phyloP scores from a whole-genome alignment of 2,113 vertebrate species.

The Nerophis lumbriciformis region DNA sequence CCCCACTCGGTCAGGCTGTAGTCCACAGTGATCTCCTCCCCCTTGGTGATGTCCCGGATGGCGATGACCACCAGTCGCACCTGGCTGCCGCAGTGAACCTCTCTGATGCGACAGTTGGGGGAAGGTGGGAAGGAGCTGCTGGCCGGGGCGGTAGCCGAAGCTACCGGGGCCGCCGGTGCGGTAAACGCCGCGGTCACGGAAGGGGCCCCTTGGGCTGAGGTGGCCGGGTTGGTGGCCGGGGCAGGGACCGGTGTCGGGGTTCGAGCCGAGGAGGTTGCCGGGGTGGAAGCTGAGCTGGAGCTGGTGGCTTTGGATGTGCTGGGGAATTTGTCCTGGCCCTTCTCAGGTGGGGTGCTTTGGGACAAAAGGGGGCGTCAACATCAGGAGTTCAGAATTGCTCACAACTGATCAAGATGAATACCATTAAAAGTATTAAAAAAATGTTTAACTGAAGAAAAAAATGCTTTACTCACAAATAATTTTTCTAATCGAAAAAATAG shows the following conservation, averaged over 20 bases:
- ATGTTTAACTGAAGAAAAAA: too few species aligned
- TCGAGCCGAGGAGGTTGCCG: constrained; percentile 27
- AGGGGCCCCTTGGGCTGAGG: constrained; percentile 32
- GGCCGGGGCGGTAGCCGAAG: constrained; percentile 42
- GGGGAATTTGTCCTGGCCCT: constrained; percentile 48
- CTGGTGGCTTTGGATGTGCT: constrained; percentile 29
- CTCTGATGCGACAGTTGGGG: constrained; percentile 76
- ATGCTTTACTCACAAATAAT: too few species aligned
- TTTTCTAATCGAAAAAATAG: too few species aligned
- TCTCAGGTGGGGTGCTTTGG: constrained; percentile 53
- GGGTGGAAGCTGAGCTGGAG: constrained; percentile 12
- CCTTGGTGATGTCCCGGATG: constrained; percentile 74
- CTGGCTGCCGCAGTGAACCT: constrained; percentile 76
- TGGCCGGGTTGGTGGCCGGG: constrained; percentile 15
- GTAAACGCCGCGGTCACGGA: constrained; percentile 47
- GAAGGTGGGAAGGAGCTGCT: constrained; percentile 60
- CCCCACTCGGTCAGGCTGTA: constrained; percentile 77
- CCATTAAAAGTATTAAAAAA: too few species aligned
- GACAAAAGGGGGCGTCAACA: not conserved
- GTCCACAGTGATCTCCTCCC: constrained; percentile 78
- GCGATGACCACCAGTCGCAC: constrained; percentile 75
- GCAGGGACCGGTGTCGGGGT: constrained; percentile 32
- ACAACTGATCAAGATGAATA: too few species aligned
- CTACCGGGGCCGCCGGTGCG: constrained; percentile 36
- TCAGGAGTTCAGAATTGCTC: too few species aligned